Conservation (phyloP, 2,113 vertebrate genomes). For the Xiphorhynchus elegans region DNA sequence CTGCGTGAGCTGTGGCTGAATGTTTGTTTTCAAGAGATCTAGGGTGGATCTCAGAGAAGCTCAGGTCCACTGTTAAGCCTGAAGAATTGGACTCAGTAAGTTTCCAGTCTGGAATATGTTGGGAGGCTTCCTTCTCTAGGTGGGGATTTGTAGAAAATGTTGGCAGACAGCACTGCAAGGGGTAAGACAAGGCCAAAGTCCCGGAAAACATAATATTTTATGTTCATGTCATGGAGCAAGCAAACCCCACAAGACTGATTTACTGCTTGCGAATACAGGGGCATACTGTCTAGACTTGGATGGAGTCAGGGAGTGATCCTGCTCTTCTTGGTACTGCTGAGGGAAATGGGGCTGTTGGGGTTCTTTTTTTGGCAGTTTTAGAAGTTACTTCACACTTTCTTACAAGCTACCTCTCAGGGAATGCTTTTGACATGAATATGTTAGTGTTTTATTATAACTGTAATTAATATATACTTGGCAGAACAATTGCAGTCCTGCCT, state of each 20-base stretch:
- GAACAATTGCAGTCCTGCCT: neutral
- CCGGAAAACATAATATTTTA: slow-evolving; percentile 3
- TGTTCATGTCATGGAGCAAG: neutral
- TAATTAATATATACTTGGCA: neutral
- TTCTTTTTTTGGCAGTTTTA: neutral
- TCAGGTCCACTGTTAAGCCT: neutral
- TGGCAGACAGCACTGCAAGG: neutral
- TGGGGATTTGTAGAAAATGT: neutral
- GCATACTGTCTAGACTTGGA: neutral
- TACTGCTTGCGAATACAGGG: neutral
- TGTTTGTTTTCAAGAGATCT: neutral
- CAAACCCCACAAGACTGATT: neutral
- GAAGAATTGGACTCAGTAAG: neutral
- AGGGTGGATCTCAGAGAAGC: slow-evolving; percentile 12
- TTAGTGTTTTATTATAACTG: neutral
- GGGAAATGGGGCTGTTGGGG: neutral
- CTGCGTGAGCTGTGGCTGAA: neutral
- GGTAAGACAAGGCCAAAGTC: neutral
- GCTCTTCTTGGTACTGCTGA: neutral
- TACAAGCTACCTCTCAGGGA: neutral
- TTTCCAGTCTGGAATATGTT: slow-evolving; percentile 17
- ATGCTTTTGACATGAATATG: neutral
- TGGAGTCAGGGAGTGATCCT: neutral
- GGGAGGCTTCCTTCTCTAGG: neutral
- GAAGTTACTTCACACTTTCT: neutral